A percentile compares a stretch with the other conserved stretches of the same genome.
Evolutionary conservation across 2,797 vertebrate genomes (phyloP).

Genomic region (Peromyscus eremicus): DNA sequence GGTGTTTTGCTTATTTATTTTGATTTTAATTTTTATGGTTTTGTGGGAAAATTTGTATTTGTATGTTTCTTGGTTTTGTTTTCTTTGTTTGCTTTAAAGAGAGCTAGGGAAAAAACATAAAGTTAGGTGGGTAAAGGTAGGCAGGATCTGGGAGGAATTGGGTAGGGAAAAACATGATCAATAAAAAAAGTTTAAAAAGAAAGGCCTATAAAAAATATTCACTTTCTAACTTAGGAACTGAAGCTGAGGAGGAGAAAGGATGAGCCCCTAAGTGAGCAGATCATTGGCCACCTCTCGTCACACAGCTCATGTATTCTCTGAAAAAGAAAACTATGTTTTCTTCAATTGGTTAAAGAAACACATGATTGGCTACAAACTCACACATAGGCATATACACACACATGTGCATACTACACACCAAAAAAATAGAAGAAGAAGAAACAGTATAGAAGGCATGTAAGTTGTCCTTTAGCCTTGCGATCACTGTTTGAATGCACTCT

Average conservation of each 20-base stretch:
- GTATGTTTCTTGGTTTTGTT: not conserved
- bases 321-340: not conserved
- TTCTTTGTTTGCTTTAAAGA: not conserved
- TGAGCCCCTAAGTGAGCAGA: not conserved
- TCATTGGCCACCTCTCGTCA: rapidly evolving
- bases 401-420: no score
- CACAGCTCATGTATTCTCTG: not conserved
- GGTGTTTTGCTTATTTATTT: not conserved
- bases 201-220: not conserved
- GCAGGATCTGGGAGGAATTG: not conserved
- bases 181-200: not conserved
- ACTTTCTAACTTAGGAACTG: not conserved
- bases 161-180: not conserved
- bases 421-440: not conserved
- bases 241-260: not conserved
- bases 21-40: not conserved
- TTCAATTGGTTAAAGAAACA: not conserved
- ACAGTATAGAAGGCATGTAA: not conserved
- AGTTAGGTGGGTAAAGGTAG: not conserved
- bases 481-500: not conserved
- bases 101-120: no score
- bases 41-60: not conserved
- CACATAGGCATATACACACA: not conserved
- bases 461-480: not conserved
- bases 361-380: not conserved